phyloP scores from a whole-genome alignment of 2,888 invertebrate genomes.

The Thereva unica region DNA sequence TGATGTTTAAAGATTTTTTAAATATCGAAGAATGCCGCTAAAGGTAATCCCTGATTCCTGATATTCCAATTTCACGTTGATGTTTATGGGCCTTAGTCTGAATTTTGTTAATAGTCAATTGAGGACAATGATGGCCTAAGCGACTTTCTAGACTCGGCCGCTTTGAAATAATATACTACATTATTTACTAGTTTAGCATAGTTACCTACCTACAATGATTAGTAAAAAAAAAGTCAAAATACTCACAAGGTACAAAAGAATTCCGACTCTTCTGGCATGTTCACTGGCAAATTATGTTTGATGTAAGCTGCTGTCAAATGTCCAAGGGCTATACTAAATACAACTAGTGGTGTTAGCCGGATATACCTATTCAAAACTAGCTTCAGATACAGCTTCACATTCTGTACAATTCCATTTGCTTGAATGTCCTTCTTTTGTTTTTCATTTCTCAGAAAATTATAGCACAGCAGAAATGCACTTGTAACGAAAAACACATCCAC shows the following conservation, averaged over 20 bases:
- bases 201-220: no score
- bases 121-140: no score
- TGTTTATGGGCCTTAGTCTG: no score
- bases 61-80: no score
- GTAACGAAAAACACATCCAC: constrained; percentile 20
- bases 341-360: constrained; percentile 6
- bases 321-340: constrained; percentile 5
- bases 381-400: constrained; percentile 2
- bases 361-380: constrained; percentile 18
- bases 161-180: no score
- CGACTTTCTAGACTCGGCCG: no score
- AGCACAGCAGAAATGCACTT: constrained; percentile 10
- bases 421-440: background rate
- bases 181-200: no score
- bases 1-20: no score
- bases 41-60: no score
- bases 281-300: constrained; percentile 1
- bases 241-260: constrained; percentile 15
- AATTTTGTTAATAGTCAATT: no score
- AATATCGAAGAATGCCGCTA: no score
- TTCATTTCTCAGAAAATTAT: constrained; percentile 24
- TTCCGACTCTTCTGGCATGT: background rate
- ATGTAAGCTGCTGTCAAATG: constrained; percentile 17
- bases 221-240: background rate
- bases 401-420: background rate